Evolutionary conservation across 2,888 invertebrate genomes (phyloP).

Genomic region (Timema podura): DNA sequence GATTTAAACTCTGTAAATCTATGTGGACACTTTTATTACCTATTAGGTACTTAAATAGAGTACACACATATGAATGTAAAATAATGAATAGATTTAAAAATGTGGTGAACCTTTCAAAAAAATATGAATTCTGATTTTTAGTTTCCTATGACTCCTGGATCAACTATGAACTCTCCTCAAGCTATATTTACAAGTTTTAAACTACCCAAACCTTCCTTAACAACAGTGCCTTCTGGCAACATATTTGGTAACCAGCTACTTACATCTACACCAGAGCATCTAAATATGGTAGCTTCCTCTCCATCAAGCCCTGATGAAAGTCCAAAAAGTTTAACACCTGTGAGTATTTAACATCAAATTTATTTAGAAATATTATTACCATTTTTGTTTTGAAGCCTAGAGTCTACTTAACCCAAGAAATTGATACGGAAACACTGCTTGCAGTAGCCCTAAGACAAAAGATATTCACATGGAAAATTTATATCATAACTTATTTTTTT

Average conservation of each 20-base stretch:
- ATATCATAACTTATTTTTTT: background rate
- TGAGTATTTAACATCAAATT: conserved; percentile 23
- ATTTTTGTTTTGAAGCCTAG: no score
- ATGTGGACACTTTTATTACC: no score
- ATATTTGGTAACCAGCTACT: conserved; percentile 14
- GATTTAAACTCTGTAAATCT: no score
- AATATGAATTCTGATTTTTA: conserved; percentile 17
- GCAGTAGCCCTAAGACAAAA: no score
- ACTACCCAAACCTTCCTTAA: conserved; percentile 62
- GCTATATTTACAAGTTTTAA: conserved; percentile 93
- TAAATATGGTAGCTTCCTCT: conserved; percentile 30
- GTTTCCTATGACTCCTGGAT: conserved; percentile 30
- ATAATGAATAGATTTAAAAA: no score
- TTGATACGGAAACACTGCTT: no score
- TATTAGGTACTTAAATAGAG: no score
- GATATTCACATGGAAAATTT: no score
- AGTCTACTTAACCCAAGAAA: no score
- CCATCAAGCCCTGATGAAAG: conserved; percentile 30
- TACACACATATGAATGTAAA: no score
- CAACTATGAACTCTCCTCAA: conserved; percentile 65
- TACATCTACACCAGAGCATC: conserved; percentile 26
- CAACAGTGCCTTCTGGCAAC: conserved; percentile 18
- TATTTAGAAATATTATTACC: no score
- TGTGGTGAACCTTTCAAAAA: background rate
- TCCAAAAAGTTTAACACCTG: conserved; percentile 32